phyloP scores from a whole-genome alignment of 2,888 invertebrate genomes.

The Pomacea canaliculata region DNA sequence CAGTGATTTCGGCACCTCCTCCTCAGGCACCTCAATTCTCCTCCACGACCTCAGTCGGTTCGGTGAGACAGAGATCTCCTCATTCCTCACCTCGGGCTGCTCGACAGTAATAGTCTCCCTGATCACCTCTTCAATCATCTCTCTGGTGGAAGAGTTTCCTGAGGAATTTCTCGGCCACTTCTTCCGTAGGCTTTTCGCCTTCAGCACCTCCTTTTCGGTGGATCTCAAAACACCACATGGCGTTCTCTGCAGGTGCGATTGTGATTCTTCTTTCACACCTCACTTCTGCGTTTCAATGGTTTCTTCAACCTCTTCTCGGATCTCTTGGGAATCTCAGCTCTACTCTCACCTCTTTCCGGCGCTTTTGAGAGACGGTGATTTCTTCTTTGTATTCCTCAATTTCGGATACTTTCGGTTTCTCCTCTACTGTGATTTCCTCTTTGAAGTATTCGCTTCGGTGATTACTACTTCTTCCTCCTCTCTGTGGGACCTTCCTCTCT shows the following conservation, averaged over 20 bases:
- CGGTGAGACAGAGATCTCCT: conserved; percentile 9
- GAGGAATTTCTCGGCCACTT: neutral
- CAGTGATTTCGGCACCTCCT: conserved; percentile 27
- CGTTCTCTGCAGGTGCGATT: conserved; percentile 13
- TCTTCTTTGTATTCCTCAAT: conserved; percentile 3
- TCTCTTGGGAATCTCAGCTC: too few species aligned
- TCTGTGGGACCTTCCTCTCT: conserved; percentile 2
- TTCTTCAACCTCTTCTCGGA: conserved; percentile 12
- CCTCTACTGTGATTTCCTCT: conserved; percentile 23
- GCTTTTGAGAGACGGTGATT: too few species aligned
- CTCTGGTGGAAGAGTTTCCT: conserved; percentile 12
- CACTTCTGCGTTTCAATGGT: conserved; percentile 1
- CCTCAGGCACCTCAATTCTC: conserved; percentile 12
- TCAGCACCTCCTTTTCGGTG: conserved; percentile 6
- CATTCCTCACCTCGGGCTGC: neutral
- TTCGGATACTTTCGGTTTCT: conserved; percentile 17
- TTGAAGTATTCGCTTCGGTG: conserved; percentile 21
- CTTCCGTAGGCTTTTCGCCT: conserved; percentile 2
- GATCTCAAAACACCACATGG: too few species aligned
- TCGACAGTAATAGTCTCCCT: conserved; percentile 10
- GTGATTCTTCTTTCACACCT: conserved; percentile 22
- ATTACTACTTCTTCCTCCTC: conserved; percentile 15
- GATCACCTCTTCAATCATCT: conserved; percentile 6
- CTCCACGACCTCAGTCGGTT: conserved; percentile 12
- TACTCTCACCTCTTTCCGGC: neutral